Evolutionary conservation across 2,113 vertebrate genomes (phyloP).

Genomic region (Caracal caracal): DNA sequence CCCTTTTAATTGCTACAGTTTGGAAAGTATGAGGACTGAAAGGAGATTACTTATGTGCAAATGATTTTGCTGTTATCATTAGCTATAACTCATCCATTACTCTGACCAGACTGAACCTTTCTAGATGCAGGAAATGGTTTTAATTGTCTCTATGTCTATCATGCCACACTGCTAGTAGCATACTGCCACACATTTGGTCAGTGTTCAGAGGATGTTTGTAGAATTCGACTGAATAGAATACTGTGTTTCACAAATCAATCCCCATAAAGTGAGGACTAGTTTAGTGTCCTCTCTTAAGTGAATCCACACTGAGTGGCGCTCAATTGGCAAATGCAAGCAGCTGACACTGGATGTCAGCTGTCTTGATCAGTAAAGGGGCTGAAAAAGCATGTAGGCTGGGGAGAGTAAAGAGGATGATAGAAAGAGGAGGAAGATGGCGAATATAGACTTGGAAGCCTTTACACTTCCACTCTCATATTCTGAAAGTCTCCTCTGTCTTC

Average conservation of each 20-base stretch:
- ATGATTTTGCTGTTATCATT: not conserved
- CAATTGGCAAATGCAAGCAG: not conserved
- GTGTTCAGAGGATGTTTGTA: not conserved
- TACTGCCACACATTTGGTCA: not conserved
- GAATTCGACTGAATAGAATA: slow-evolving; percentile 19
- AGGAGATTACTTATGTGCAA: not conserved
- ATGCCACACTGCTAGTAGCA: not conserved
- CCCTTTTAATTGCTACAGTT: not conserved
- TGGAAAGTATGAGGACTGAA: not conserved
- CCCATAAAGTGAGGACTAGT: not conserved
- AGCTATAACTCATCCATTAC: not conserved
- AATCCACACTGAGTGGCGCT: not conserved
- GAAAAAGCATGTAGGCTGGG: not conserved
- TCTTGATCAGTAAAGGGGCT: not conserved
- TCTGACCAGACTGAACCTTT: not conserved
- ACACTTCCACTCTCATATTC: not conserved
- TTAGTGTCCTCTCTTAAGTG: not conserved
- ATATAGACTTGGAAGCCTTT: not conserved
- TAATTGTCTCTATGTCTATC: not conserved
- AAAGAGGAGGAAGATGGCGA: not conserved
- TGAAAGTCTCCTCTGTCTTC: not conserved
- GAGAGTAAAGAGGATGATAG: not conserved
- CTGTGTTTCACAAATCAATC: not conserved
- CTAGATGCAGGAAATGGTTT: not conserved
- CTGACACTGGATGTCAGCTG: not conserved